Percentiles rank a stretch among this genome's conserved stretches.
Conservation (phyloP, 2,797 vertebrate species). For the Limnodromus scolopaceus region DNA sequence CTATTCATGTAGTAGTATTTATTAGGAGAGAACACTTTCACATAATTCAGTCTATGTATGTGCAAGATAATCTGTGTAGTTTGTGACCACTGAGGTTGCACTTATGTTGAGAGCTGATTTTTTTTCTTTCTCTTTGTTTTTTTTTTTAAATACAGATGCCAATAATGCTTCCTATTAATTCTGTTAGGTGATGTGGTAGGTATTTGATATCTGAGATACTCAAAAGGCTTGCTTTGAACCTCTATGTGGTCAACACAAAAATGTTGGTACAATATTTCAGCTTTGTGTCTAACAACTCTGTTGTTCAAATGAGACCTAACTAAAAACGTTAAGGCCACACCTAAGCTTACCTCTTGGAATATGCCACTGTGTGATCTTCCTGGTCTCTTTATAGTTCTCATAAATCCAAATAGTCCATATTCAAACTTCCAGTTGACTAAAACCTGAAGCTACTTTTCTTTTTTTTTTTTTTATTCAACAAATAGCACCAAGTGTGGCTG, state of each 20-base stretch:
- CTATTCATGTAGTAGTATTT: background rate
- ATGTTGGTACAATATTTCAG: background rate
- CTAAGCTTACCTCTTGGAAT: background rate
- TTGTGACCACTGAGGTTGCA: background rate
- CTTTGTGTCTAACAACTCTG: background rate
- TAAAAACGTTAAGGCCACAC: background rate
- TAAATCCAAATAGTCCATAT: background rate
- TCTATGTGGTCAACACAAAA: background rate
- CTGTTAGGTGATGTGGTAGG: background rate
- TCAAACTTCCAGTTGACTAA: background rate
- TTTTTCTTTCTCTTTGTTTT: background rate
- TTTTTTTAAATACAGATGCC: background rate
- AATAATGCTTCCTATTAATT: background rate
- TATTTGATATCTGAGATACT: background rate
- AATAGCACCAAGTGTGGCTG: background rate
- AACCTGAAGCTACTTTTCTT: background rate
- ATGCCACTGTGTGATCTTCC: background rate
- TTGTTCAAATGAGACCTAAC: background rate
- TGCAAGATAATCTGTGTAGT: background rate
- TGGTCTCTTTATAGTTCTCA: background rate
- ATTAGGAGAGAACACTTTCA: background rate
- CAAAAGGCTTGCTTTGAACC: background rate
- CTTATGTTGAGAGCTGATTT: background rate
- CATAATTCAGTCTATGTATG: background rate
- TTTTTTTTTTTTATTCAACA: background rate